These are phyloP conservation scores for Graptemys geographica DNA, from an alignment of 2,797 vertebrate genomes.

Conservation along the genomic window DNA sequence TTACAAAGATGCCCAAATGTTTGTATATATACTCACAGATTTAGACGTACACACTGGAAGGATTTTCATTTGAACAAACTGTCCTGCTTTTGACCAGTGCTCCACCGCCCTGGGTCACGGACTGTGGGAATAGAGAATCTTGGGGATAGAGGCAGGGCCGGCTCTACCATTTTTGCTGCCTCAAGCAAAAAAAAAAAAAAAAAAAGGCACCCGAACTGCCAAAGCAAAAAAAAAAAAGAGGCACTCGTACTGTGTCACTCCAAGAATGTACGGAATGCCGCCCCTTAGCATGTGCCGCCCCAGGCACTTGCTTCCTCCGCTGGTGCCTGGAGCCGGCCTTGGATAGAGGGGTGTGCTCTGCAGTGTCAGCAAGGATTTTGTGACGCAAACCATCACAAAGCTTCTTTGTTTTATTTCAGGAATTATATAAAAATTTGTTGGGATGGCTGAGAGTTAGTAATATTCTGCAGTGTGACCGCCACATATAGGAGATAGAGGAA, in stretches of 20 bases:
- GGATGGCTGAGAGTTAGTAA: conserved; percentile 40
- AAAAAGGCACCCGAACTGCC: too few species aligned
- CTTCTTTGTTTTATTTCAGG: conserved; percentile 50
- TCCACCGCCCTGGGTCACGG: not conserved
- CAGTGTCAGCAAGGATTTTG: conserved; percentile 18
- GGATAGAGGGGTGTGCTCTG: not conserved
- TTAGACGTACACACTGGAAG: not conserved
- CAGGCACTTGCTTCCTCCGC: too few species aligned
- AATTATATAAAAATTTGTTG: not conserved
- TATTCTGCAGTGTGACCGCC: conserved; percentile 32
- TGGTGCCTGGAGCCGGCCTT: too few species aligned
- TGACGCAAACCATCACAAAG: conserved; percentile 47
- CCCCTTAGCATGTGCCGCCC: too few species aligned
- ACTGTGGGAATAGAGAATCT: not conserved
- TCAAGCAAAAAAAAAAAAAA: too few species aligned
- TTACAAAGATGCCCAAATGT: not conserved
- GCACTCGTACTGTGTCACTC: too few species aligned
- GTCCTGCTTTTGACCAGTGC: not conserved
- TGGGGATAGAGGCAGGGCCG: not conserved
- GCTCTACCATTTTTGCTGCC: too few species aligned
- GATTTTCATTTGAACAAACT: not conserved
- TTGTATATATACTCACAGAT: not conserved
- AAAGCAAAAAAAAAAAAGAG: too few species aligned
- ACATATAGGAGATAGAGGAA: not conserved
- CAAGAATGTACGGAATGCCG: too few species aligned